Evolutionary conservation across 2,888 invertebrate genomes (phyloP), one percentile per base, ranked within the genome.

Genomic region (Sympetrum striolatum): DNA sequence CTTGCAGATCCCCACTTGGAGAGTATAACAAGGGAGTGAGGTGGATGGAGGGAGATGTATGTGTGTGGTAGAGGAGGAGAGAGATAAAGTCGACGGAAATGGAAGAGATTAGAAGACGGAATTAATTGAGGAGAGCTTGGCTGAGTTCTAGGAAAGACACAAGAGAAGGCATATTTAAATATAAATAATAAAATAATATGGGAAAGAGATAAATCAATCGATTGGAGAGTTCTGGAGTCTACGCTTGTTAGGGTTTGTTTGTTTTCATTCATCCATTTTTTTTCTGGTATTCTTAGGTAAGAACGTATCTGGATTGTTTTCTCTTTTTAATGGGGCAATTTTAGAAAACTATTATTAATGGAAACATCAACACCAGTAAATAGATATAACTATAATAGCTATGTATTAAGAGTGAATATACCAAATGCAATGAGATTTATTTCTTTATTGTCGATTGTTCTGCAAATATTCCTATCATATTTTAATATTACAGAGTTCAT

Each of bases 1-100:
- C 81, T 44, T 81, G 81, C 81, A 81, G 48, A 81, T 81, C 48
- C 44, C 81, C 81, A n/a, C 37, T 81, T n/a, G 22, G 81, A 44
- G 81, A 44, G 25, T 73, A 31, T 73, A 73, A 73, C 73, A 73
- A 73, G 73, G 73, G 73, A 73, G 31, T 73, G 73, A 31, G 73
- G 14, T 73, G 31, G 5, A 31, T 73, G 31, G 73, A 73, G 31
- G 31, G 25, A 25, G 15, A 14, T 25, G 73, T 25, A 31, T 31
- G 73, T 31, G 5, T 1, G 31, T 31, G 73, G 73, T 25, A 73
- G 53, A 53, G 18, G 18, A 53, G 53, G 73, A 31, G 31, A 31
- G 31, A 2, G 22, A 22, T 22, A n/a, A 64, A 73, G 31, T 14
- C 25, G 2, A 31, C 25, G 31, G 31, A 25, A 25, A 60, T 22